Evolutionary conservation across 2,797 vertebrate species (phyloP), one percentile per base, ranked within the genome.

Genomic region (Ataeniobius toweri): DNA sequence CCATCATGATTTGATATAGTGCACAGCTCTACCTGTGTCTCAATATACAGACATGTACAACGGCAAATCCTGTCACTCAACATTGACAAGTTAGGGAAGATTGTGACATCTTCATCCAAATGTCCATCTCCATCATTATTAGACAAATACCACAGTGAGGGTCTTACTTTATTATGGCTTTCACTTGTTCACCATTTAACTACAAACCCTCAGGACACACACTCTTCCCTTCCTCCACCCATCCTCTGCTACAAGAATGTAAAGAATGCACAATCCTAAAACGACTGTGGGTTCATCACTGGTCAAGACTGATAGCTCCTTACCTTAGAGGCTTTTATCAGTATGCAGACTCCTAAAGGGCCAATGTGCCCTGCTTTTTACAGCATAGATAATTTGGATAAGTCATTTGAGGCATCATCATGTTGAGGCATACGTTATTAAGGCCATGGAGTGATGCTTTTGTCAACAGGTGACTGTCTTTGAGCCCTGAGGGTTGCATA

Each of bases 191-290:
- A 28, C 72, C 55, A 22, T 28, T 46, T 53, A 61, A 44, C 56
- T 24, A 9, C 55, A 59, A 36, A 22, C 72, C n/a, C 53, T 41
- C 55, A 41, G 51, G 36, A 59, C 61, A 81, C 75, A 85, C 58
- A 77, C 82, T 67, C 83, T 84, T 85, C 86, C 81, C 85, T 80
- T 88, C 82, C 83, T 87, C 85, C 89, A 83, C 89, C 85, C 83
- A 86, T 82, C 78, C 84, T 83, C 80, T 79, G 69, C 58, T 69
- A 22, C 44, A 78, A 77, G 92, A 92, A 95, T 94, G 87, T 36
- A 51, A 89, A 82, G 93, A 92, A 95, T 93, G 91, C 85, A 26
- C 67, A 79, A 85, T 82, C 78, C 73, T 77, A 50, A 83, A 85
- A 86, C 59, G 55, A 89, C 74, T 58, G 74, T 51, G 74, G 83